Conservation (phyloP, 1,140 invertebrate species). For the Aphelenchoides besseyi region DNA sequence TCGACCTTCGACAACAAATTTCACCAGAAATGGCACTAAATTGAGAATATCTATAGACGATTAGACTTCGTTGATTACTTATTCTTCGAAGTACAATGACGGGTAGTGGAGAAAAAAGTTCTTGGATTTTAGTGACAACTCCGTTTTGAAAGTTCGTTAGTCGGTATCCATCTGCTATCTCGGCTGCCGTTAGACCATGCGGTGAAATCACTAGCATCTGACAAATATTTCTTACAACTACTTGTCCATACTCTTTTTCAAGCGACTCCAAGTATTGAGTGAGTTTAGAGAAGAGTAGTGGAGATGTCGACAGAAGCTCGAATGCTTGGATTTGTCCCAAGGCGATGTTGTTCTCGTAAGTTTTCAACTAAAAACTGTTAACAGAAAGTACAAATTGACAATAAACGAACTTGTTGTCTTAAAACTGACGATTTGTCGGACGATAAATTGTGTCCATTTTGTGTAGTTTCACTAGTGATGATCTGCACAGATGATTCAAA, state of each 20-base stretch:
- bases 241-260: slow-evolving; percentile 35
- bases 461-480: slow-evolving; percentile 19
- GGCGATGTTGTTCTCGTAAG: slow-evolving; percentile 11
- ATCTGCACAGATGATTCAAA: slow-evolving; percentile 36
- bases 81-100: slow-evolving; percentile 32
- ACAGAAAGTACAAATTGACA: slow-evolving; percentile 6
- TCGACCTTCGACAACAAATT: slow-evolving; percentile 1
- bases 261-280: slow-evolving; percentile 28
- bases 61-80: slow-evolving; percentile 17
- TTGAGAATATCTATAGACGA: slow-evolving; percentile 2
- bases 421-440: slow-evolving; percentile 30
- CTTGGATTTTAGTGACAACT: slow-evolving; percentile 43
- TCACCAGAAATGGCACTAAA: slow-evolving; percentile 1
- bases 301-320: slow-evolving; percentile 35
- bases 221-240: slow-evolving; percentile 42
- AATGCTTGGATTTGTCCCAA: slow-evolving; percentile 34
- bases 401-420: slow-evolving; percentile 16
- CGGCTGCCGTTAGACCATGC: slow-evolving; percentile 35
- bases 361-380: slow-evolving; percentile 16
- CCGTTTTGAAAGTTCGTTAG: slow-evolving; percentile 39
- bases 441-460: slow-evolving; percentile 19
- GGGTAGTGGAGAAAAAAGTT: slow-evolving; percentile 38
- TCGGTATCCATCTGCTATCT: slow-evolving; percentile 41
- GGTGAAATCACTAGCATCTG: slow-evolving; percentile 43
- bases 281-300: slow-evolving; percentile 6